phyloP scores from a whole-genome alignment of 2,888 invertebrate genomes.

The Cyclophora albipunctata region DNA sequence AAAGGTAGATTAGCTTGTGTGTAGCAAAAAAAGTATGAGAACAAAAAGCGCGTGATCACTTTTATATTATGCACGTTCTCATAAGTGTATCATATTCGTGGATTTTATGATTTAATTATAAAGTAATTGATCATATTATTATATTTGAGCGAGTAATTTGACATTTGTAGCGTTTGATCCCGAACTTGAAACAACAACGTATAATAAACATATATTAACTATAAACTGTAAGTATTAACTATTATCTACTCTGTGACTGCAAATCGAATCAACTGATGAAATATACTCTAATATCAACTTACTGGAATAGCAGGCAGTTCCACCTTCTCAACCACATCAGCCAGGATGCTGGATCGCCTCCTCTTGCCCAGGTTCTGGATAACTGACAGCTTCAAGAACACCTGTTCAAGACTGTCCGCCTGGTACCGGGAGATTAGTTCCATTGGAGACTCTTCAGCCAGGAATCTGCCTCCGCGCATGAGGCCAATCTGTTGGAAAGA shows the following conservation, averaged over 20 bases:
- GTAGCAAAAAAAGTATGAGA: not conserved
- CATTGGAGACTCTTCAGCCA: slow-evolving; percentile 89
- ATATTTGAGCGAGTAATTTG: too few species aligned
- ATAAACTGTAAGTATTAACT: too few species aligned
- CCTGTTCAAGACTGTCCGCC: slow-evolving; percentile 84
- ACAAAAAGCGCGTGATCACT: not conserved
- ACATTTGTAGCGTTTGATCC: too few species aligned
- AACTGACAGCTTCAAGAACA: slow-evolving; percentile 86
- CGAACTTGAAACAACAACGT: too few species aligned
- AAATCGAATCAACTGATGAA: too few species aligned
- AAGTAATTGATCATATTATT: too few species aligned
- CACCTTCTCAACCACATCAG: slow-evolving; percentile 82
- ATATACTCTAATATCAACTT: slow-evolving; percentile 28
- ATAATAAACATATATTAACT: too few species aligned
- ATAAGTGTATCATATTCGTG: too few species aligned
- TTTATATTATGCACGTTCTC: not conserved
- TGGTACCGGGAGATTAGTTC: slow-evolving; percentile 82
- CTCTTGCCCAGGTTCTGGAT: slow-evolving; percentile 88
- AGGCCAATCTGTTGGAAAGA: slow-evolving; percentile 79
- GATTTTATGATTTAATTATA: too few species aligned
- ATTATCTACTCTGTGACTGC: too few species aligned
- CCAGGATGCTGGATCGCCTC: slow-evolving; percentile 85
- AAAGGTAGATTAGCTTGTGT: too few species aligned
- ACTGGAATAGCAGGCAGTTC: slow-evolving; percentile 78
- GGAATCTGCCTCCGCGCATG: slow-evolving; percentile 87